These are phyloP conservation scores for Arctocebus calabarensis DNA, from an alignment of 2,797 vertebrate species.

Conservation along the genomic window DNA sequence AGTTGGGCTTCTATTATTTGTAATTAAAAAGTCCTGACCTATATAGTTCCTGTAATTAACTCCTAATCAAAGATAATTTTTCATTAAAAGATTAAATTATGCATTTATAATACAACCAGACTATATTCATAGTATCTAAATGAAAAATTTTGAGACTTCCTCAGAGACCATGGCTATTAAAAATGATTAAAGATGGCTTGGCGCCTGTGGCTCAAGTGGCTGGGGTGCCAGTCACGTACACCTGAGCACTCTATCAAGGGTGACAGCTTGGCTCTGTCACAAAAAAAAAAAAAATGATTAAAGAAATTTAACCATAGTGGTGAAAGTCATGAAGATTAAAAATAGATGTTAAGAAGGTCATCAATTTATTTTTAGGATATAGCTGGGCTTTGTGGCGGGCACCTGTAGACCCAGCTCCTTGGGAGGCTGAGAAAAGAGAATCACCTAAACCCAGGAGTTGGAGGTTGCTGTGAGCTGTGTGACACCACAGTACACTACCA, in stretches of 20 bases:
- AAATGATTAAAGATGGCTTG: no score
- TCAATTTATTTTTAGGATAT: neutral
- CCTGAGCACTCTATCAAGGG: no score
- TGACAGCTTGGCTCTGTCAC: no score
- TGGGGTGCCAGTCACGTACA: no score
- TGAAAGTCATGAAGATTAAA: neutral
- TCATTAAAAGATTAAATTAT: neutral
- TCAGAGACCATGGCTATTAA: neutral
- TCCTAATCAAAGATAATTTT: constrained; percentile 16
- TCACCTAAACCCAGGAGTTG: no score
- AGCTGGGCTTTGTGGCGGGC: no score
- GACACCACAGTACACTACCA: no score
- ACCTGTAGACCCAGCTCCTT: no score
- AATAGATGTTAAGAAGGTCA: neutral
- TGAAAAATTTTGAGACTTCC: neutral
- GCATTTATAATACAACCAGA: neutral
- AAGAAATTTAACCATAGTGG: neutral
- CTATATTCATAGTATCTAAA: neutral
- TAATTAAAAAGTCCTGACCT: neutral
- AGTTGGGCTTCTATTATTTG: constrained; percentile 21
- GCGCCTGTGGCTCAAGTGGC: no score
- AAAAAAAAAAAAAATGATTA: no score
- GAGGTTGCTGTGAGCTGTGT: no score
- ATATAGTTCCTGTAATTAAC: neutral
- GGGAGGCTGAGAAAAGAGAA: no score